These are phyloP conservation scores for Gibbula magus DNA, from an alignment of 2,888 invertebrate species.

Conservation along the genomic window DNA sequence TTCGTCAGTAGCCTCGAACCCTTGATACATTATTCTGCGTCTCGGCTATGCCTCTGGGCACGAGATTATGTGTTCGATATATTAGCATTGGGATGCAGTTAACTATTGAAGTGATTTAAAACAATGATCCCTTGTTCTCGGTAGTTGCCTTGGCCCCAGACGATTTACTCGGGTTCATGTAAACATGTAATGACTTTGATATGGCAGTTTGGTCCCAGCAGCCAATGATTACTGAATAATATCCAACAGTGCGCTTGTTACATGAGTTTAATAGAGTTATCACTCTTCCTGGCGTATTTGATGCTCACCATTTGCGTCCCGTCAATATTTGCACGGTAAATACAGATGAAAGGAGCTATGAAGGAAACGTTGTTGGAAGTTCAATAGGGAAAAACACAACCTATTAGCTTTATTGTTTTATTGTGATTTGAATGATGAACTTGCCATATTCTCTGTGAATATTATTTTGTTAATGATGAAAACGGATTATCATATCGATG, in stretches of 20 bases:
- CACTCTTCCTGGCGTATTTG: background rate
- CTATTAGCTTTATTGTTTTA: background rate
- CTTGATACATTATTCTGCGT: background rate
- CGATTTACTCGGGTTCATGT: background rate
- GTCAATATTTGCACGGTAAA: background rate
- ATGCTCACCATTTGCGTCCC: background rate
- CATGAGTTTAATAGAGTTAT: constrained; percentile 3
- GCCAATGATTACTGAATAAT: background rate
- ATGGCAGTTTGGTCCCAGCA: background rate
- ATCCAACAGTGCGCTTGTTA: background rate
- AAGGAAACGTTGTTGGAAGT: background rate
- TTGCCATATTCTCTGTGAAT: too few relatives aligned
- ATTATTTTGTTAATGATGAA: too few relatives aligned
- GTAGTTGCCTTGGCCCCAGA: background rate
- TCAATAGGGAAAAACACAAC: background rate
- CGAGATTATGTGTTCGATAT: background rate
- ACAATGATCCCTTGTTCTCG: background rate
- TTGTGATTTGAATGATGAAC: background rate
- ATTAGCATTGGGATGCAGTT: background rate
- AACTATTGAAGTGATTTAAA: background rate
- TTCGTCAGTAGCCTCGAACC: constrained; percentile 3
- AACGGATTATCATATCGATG: too few relatives aligned
- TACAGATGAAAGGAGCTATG: background rate
- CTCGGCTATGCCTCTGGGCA: background rate
- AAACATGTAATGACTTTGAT: constrained; percentile 1